Percentiles rank a stretch among this genome's conserved stretches.
These are phyloP conservation scores for Thera obeliscata DNA, from an alignment of 2,888 invertebrate genomes.

Conservation along the genomic window DNA sequence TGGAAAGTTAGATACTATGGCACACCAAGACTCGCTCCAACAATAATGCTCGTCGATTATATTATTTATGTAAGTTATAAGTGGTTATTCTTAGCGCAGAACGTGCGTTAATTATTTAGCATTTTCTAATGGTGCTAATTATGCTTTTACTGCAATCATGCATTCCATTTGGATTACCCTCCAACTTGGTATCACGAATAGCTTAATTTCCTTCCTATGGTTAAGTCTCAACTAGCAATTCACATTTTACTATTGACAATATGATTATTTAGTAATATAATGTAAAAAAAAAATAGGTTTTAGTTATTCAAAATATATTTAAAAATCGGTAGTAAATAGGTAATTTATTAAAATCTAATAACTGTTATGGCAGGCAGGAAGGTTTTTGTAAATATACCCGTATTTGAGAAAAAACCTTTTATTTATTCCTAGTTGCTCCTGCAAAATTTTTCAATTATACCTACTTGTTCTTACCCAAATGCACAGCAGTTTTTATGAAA, in stretches of 20 bases:
- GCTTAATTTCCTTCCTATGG: neutral
- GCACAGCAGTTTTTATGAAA: too few species aligned
- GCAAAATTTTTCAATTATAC: too few species aligned
- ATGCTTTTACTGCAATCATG: conserved; percentile 43
- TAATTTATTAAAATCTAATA: conserved; percentile 24
- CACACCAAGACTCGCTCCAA: neutral
- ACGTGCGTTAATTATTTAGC: conserved; percentile 15
- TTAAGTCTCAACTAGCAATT: conserved; percentile 9
- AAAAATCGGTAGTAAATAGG: conserved; percentile 1
- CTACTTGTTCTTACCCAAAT: too few species aligned
- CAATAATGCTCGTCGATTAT: conserved; percentile 37
- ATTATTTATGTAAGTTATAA: conserved; percentile 43
- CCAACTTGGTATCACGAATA: conserved; percentile 22
- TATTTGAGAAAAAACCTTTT: conserved; percentile 18
- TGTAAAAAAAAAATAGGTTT: conserved; percentile 15
- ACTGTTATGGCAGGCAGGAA: conserved; percentile 19
- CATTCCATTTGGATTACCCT: conserved; percentile 48
- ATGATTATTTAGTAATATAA: conserved; percentile 4
- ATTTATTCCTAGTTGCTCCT: neutral
- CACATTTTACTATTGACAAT: conserved; percentile 17
- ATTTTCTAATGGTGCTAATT: conserved; percentile 35
- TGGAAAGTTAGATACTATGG: neutral
- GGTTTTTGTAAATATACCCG: conserved; percentile 37
- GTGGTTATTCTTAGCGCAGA: conserved; percentile 40
- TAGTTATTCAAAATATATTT: conserved; percentile 13